These are phyloP conservation scores for Macropus fuliginosus DNA, from an alignment of 2,797 vertebrate species.

Conservation along the genomic window DNA sequence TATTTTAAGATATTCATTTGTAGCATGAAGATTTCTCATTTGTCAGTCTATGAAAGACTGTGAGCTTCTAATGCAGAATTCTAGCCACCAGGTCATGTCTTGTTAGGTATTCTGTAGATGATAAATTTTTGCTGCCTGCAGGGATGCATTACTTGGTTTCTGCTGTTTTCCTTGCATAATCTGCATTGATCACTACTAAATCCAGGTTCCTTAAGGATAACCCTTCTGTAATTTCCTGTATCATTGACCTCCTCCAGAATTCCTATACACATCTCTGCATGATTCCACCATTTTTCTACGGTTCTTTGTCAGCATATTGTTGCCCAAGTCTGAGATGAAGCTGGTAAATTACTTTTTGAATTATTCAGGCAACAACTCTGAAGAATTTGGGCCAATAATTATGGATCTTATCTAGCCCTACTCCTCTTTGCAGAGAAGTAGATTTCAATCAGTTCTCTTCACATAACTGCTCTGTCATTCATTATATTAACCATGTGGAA, in stretches of 20 bases:
- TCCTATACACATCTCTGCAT: not conserved
- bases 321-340: not conserved
- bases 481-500: not conserved
- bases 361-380: not conserved
- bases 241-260: not conserved
- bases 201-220: not conserved
- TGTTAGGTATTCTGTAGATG: not conserved
- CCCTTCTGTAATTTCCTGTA: not conserved
- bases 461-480: not conserved
- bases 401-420: not conserved
- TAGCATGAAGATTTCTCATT: not conserved
- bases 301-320: not conserved
- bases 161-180: not conserved
- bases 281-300: not conserved
- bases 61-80: not conserved
- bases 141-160: not conserved
- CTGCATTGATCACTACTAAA: not conserved
- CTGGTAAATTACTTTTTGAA: not conserved
- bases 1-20: slow-evolving; percentile 2
- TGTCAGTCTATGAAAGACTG: not conserved
- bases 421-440: not conserved
- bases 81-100: not conserved
- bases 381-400: not conserved
- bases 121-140: not conserved
- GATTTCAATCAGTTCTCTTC: not conserved